Evolutionary conservation across 2,888 invertebrate species (phyloP).

Genomic region (Andrena bucephala): DNA sequence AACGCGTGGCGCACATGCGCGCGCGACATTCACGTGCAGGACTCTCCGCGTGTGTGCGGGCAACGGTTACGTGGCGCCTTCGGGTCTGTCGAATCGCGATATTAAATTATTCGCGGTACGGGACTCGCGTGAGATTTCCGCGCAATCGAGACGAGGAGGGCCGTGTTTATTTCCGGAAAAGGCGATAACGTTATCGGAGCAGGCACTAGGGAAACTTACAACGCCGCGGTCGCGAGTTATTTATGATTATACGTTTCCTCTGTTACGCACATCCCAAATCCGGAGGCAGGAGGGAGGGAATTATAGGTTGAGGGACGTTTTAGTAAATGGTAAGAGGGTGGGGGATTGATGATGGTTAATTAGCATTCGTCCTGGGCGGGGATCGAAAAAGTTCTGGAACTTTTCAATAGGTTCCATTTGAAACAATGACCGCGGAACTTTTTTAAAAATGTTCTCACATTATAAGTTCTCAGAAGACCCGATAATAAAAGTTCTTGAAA

Average conservation of each 20-base stretch:
- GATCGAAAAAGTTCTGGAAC: too few relatives aligned
- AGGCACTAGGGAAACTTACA: neutral
- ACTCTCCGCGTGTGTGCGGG: neutral
- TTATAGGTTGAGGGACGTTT: neutral
- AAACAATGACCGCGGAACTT: too few relatives aligned
- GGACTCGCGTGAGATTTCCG: neutral
- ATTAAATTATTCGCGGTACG: neutral
- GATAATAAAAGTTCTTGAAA: too few relatives aligned
- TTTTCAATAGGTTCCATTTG: too few relatives aligned
- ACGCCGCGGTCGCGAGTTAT: neutral
- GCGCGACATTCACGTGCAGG: neutral
- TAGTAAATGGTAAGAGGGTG: too few relatives aligned
- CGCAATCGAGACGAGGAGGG: neutral
- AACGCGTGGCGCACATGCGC: slow-evolving; percentile 2
- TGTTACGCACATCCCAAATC: neutral
- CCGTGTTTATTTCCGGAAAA: neutral
- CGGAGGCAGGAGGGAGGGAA: neutral
- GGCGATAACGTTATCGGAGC: neutral
- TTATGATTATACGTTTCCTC: neutral
- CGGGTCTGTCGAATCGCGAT: slow-evolving; percentile 22
- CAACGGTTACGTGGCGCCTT: slow-evolving; percentile 30
- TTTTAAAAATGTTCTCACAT: too few relatives aligned
- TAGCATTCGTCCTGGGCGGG: neutral
- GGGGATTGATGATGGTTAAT: neutral
- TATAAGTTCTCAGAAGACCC: too few relatives aligned